Evolutionary conservation across 2,888 invertebrate genomes (phyloP).

Genomic region (Exocentrus adspersus): DNA sequence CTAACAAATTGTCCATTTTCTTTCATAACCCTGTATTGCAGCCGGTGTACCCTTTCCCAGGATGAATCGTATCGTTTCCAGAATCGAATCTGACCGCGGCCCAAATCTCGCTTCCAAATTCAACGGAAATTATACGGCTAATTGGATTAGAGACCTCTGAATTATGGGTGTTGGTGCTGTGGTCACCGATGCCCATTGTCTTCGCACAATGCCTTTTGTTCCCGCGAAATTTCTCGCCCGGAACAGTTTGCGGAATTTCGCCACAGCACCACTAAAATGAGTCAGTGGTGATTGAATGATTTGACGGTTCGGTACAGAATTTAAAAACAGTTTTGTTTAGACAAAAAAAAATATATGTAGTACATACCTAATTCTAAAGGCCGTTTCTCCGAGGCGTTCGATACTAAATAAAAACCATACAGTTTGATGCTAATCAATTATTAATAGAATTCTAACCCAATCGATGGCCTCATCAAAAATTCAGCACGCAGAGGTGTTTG

Average conservation of each 20-base stretch:
- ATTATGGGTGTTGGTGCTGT: conserved; percentile 15
- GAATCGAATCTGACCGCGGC: not conserved
- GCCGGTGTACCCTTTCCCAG: too few species aligned
- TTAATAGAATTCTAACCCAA: conserved; percentile 6
- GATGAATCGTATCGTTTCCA: not conserved
- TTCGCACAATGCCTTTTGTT: conserved; percentile 19
- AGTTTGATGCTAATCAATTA: conserved; percentile 4
- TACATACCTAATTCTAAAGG: too few species aligned
- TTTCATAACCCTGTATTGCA: too few species aligned
- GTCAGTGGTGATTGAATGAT: too few species aligned
- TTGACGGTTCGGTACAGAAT: too few species aligned
- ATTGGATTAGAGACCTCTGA: conserved; percentile 20
- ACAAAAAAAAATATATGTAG: conserved; percentile 1
- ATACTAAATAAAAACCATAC: not conserved
- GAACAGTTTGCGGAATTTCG: not conserved
- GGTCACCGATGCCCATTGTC: conserved; percentile 12
- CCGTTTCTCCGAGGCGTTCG: not conserved
- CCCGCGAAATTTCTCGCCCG: conserved; percentile 8
- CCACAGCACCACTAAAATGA: too few species aligned
- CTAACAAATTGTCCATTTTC: too few species aligned
- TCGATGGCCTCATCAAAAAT: conserved; percentile 15
- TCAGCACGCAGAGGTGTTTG: conserved; percentile 2
- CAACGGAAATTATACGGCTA: conserved; percentile 9
- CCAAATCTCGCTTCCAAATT: conserved; percentile 15
- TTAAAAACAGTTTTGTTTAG: too few species aligned